These are phyloP conservation scores for Tetropium fuscum DNA, from an alignment of 2,888 invertebrate species.

Conservation along the genomic window DNA sequence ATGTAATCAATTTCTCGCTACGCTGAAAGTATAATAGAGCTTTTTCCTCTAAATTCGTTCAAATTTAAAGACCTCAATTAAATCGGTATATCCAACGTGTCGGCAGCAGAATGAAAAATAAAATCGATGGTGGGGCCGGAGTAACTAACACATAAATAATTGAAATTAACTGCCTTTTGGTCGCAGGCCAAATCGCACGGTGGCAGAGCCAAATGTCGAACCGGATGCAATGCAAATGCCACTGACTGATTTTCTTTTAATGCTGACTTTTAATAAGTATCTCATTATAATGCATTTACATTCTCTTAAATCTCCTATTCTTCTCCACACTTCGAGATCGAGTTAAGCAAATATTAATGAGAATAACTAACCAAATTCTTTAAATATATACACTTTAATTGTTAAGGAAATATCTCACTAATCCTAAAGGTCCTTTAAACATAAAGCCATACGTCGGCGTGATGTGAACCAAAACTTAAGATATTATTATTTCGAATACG, in stretches of 20 bases:
- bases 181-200: constrained; percentile 29
- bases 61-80: constrained; percentile 20
- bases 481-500: too few species aligned
- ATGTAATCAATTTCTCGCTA: constrained; percentile 3
- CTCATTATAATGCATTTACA: constrained; percentile 16
- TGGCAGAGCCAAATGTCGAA: constrained; percentile 25
- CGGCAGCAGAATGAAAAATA: constrained; percentile 21
- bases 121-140: constrained; percentile 27
- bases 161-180: constrained; percentile 49
- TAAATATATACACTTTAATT: too few species aligned
- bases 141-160: constrained; percentile 50
- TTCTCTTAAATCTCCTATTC: too few species aligned
- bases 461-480: too few species aligned
- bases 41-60: constrained; percentile 3
- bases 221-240: constrained; percentile 8
- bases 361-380: too few species aligned
- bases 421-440: too few species aligned
- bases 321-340: too few species aligned
- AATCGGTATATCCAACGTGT: constrained; percentile 18
- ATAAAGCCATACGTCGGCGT: too few species aligned
- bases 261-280: background rate
- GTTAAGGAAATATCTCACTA: too few species aligned
- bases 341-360: too few species aligned
- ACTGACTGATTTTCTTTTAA: constrained; percentile 26
- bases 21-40: constrained; percentile 4